A percentile compares a stretch with the other conserved stretches of the same genome.
These are phyloP conservation scores for Delichon dasypus DNA, from an alignment of 2,797 vertebrate species.

Conservation along the genomic window DNA sequence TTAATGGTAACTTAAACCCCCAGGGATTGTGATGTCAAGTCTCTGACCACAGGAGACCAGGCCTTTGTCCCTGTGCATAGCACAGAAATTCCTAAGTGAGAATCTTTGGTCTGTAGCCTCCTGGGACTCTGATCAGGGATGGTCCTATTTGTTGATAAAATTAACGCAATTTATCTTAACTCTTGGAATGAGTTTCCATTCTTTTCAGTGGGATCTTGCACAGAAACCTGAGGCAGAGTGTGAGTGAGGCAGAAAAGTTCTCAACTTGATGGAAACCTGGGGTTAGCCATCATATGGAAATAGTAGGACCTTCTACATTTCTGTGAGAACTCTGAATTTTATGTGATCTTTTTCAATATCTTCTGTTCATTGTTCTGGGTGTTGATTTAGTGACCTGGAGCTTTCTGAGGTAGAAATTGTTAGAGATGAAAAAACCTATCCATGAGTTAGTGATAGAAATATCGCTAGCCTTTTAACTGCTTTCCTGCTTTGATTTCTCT, in stretches of 20 bases:
- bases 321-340: not conserved
- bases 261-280: not conserved
- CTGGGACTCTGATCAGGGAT: not conserved
- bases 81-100: not conserved
- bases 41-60: not conserved
- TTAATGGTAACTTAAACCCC: not conserved
- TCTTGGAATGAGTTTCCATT: not conserved
- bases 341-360: not conserved
- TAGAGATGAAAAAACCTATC: not conserved
- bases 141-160: not conserved
- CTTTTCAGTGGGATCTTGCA: not conserved
- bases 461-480: constrained; percentile 8
- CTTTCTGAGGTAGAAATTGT: not conserved
- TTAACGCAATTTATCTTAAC: not conserved
- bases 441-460: not conserved
- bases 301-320: not conserved
- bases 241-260: not conserved
- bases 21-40: not conserved
- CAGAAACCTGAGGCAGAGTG: not conserved
- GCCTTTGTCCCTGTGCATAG: not conserved
- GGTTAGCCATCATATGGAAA: not conserved
- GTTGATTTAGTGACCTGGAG: not conserved
- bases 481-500: constrained; percentile 41
- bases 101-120: not conserved
- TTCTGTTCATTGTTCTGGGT: not conserved